Evolutionary conservation across 2,888 invertebrate species (phyloP).

Genomic region (Pseudeuparius sepicola): DNA sequence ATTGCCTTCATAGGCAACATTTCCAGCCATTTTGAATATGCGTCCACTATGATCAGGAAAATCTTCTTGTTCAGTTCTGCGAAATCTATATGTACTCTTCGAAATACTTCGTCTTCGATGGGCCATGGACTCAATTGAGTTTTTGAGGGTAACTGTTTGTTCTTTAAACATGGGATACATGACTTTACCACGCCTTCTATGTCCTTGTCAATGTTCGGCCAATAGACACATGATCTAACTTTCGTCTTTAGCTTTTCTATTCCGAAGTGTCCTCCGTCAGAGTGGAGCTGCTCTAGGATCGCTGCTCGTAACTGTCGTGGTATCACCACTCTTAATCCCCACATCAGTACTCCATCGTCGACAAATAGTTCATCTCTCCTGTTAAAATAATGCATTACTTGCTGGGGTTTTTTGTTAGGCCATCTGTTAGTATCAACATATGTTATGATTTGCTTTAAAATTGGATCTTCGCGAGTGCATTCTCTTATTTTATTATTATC

Average conservation of each 20-base stretch:
- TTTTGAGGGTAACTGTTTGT: conserved; percentile 9
- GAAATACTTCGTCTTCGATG: conserved; percentile 4
- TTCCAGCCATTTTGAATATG: conserved; percentile 37
- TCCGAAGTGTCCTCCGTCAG: conserved; percentile 12
- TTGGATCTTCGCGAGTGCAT: conserved; percentile 4
- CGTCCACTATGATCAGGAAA: too few relatives aligned
- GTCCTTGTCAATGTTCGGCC: conserved; percentile 12
- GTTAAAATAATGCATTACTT: too few relatives aligned
- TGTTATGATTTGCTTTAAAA: conserved; percentile 1
- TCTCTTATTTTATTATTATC: conserved; percentile 10
- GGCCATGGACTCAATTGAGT: conserved; percentile 7
- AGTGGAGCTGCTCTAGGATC: conserved; percentile 9
- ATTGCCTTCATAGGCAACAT: conserved; percentile 21
- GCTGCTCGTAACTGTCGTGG: conserved; percentile 3
- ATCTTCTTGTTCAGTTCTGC: too few relatives aligned
- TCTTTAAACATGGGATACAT: conserved; percentile 8
- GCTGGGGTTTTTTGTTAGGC: too few relatives aligned
- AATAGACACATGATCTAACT: conserved; percentile 11
- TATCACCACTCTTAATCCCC: too few relatives aligned
- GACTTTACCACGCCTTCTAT: conserved; percentile 10
- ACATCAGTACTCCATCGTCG: too few relatives aligned
- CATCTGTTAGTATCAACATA: conserved; percentile 13
- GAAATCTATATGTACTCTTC: conserved; percentile 13
- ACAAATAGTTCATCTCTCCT: too few relatives aligned
- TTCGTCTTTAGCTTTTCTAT: conserved; percentile 9